Evolutionary conservation across 2,888 invertebrate species (phyloP).

Genomic region (Pegoplata infirma): DNA sequence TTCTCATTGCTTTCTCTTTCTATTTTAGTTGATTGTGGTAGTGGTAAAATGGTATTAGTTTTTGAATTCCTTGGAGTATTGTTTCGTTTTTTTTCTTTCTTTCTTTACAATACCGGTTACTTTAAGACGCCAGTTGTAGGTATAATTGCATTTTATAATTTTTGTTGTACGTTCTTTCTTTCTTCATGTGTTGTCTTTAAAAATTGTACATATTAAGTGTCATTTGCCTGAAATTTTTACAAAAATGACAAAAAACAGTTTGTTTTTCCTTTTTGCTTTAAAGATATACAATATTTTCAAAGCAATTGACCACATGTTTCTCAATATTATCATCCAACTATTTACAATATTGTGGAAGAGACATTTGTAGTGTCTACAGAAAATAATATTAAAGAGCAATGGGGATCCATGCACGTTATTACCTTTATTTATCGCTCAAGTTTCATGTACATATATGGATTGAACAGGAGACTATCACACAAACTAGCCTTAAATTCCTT

Average conservation of each 20-base stretch:
- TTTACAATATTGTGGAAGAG: not conserved
- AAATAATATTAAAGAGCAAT: too few relatives aligned
- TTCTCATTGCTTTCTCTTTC: not conserved
- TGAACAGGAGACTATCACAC: too few relatives aligned
- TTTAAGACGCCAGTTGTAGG: conserved; percentile 35
- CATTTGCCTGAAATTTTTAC: conserved; percentile 19
- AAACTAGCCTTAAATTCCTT: too few relatives aligned
- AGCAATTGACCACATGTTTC: conserved; percentile 56
- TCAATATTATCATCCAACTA: conserved; percentile 1
- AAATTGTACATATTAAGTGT: conserved; percentile 9
- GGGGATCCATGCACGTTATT: too few relatives aligned
- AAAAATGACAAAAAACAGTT: conserved; percentile 9
- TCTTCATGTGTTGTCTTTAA: not conserved
- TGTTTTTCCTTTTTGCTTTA: not conserved
- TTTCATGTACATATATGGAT: too few relatives aligned
- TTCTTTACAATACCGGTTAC: not conserved
- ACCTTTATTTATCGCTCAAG: too few relatives aligned
- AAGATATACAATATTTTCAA: conserved; percentile 35
- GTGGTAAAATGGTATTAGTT: not conserved
- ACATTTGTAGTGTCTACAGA: not conserved
- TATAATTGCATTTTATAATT: not conserved
- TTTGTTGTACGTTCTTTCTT: not conserved
- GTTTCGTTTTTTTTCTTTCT: not conserved
- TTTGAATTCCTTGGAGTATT: not conserved
- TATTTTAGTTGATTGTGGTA: not conserved